phyloP scores from a whole-genome alignment of 30 jellyfish, hydroid and myxozoan genomes.

The Pseudorhiza aurosa region DNA sequence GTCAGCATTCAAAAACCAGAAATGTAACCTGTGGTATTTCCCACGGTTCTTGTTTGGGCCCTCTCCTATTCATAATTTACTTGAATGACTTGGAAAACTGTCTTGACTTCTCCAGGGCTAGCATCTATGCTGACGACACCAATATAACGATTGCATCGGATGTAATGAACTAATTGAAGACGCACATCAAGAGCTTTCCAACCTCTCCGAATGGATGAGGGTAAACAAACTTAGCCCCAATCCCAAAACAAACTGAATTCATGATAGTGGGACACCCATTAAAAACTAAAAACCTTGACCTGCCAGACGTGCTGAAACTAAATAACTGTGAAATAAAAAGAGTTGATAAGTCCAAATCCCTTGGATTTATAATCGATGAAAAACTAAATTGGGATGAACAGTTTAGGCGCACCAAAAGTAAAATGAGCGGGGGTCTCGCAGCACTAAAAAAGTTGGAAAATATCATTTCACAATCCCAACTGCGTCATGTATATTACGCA shows the following conservation, averaged over 20 bases:
- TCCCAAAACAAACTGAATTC: constrained; percentile 13
- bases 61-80: constrained; percentile 45
- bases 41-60: constrained; percentile 64
- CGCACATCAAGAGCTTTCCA: constrained; percentile 44
- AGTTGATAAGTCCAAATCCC: constrained; percentile 23
- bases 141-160: constrained; percentile 39
- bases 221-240: constrained; percentile 6
- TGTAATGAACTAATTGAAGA: constrained; percentile 32
- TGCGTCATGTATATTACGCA: too few species aligned
- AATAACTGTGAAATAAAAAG: constrained; percentile 27
- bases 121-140: constrained; percentile 55
- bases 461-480: too few species aligned
- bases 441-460: too few species aligned
- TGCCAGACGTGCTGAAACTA: constrained; percentile 38
- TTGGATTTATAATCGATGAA: constrained; percentile 13
- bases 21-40: constrained; percentile 17
- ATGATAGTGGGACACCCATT: constrained; percentile 15
- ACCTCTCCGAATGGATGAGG: neutral
- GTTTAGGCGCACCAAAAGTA: too few species aligned
- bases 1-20: constrained; percentile 4
- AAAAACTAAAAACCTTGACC: constrained; percentile 14
- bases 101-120: constrained; percentile 37
- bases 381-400: too few species aligned
- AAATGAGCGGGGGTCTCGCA: too few species aligned
- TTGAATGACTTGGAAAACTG: constrained; percentile 44